phyloP scores from a whole-genome alignment of 2,888 invertebrate genomes.

The Lordiphosa fenestrarum region DNA sequence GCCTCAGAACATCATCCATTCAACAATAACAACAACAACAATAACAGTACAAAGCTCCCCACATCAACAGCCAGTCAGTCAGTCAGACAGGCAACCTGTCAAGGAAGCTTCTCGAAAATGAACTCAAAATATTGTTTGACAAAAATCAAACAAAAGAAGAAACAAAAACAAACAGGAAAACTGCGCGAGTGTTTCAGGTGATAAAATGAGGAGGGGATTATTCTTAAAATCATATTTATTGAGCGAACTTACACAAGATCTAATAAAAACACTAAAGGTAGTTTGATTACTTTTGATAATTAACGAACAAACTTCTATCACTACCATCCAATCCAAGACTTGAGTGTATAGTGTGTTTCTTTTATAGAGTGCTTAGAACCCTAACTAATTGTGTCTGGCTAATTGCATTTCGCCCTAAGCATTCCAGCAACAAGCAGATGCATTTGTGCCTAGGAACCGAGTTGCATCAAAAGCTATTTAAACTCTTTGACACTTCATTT shows the following conservation, averaged over 20 bases:
- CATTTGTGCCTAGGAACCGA: constrained; percentile 23
- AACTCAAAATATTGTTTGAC: constrained; percentile 16
- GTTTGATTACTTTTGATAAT: too few relatives aligned
- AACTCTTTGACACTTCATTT: constrained; percentile 76
- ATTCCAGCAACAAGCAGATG: constrained; percentile 19
- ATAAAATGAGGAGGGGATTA: not conserved
- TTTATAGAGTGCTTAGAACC: constrained; percentile 10
- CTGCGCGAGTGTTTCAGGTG: constrained; percentile 2
- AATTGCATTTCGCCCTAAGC: constrained; percentile 39
- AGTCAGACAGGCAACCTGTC: constrained; percentile 55
- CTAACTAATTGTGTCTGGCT: constrained; percentile 27
- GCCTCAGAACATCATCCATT: constrained; percentile 33
- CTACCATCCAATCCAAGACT: too few relatives aligned
- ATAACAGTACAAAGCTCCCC: constrained; percentile 39
- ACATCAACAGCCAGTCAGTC: constrained; percentile 53
- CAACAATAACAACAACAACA: constrained; percentile 30
- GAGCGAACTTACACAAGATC: too few relatives aligned
- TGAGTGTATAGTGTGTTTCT: not conserved
- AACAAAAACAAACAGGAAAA: constrained; percentile 30
- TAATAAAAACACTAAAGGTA: too few relatives aligned
- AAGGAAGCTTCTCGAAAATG: constrained; percentile 43
- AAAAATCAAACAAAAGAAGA: constrained; percentile 19
- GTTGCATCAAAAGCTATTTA: constrained; percentile 70
- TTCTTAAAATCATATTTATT: too few relatives aligned
- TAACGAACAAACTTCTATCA: too few relatives aligned